phyloP scores from a whole-genome alignment of 2,797 vertebrate genomes.

The Delichon dasypus region DNA sequence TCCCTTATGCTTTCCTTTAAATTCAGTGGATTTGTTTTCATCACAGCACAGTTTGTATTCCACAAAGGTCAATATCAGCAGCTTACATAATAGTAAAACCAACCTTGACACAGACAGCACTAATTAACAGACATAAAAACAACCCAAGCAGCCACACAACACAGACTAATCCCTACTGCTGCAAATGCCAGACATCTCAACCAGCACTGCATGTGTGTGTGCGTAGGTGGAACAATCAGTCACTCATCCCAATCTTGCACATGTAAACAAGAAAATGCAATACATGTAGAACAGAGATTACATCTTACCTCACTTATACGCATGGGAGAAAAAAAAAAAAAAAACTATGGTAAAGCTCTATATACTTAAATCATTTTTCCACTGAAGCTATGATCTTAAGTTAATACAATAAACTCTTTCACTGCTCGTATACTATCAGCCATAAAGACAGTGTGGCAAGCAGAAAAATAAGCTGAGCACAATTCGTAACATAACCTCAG shows the following conservation, averaged over 20 bases:
- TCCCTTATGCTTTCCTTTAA: neutral
- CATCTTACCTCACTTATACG: slow-evolving; percentile 16
- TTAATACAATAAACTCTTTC: neutral
- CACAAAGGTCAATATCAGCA: slow-evolving; percentile 47
- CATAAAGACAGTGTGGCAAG: neutral
- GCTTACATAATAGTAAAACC: slow-evolving; percentile 64
- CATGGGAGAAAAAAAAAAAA: neutral
- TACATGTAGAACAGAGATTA: neutral
- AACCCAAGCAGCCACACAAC: slow-evolving; percentile 28
- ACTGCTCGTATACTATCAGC: neutral
- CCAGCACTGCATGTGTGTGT: neutral
- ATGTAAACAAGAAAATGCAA: slow-evolving; percentile 22
- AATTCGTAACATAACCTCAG: neutral
- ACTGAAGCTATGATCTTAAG: neutral
- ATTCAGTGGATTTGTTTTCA: slow-evolving; percentile 4
- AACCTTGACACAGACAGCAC: slow-evolving; percentile 62
- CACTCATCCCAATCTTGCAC: slow-evolving; percentile 4
- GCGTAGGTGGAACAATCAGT: slow-evolving; percentile 16
- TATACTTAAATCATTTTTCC: neutral
- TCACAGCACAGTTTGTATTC: slow-evolving; percentile 10
- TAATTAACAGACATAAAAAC: slow-evolving; percentile 67
- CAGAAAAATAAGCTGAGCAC: neutral
- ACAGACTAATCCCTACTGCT: slow-evolving; percentile 51
- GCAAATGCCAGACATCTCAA: slow-evolving; percentile 45
- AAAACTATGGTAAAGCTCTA: neutral